These are phyloP conservation scores for Athrips mouffetella DNA, from an alignment of 2,888 invertebrate species.

Conservation along the genomic window DNA sequence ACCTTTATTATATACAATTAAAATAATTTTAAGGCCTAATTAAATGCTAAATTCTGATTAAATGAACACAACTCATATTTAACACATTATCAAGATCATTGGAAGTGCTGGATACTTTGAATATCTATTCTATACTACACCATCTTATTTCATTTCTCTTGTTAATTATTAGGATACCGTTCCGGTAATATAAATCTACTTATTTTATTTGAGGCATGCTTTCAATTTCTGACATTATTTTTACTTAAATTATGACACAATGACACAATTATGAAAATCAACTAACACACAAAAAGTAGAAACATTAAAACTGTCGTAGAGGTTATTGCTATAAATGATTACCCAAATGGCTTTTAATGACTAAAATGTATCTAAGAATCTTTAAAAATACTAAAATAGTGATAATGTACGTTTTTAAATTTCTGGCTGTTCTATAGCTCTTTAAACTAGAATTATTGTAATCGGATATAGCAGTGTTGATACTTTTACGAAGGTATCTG, in stretches of 20 bases:
- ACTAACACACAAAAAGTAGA: not conserved
- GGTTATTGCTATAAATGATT: not conserved
- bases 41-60: not conserved
- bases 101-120: constrained; percentile 11
- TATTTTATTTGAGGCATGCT: too few relatives aligned
- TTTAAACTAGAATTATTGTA: not conserved
- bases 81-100: constrained; percentile 19
- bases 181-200: too few relatives aligned
- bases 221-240: too few relatives aligned
- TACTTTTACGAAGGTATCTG: constrained; percentile 70
- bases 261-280: too few relatives aligned
- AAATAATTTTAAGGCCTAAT: not conserved
- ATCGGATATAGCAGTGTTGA: not conserved
- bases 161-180: too few relatives aligned
- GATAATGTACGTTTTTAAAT: constrained; percentile 9
- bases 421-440: not conserved
- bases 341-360: not conserved
- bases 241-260: too few relatives aligned
- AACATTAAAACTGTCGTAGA: not conserved
- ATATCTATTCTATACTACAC: too few relatives aligned
- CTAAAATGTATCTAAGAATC: constrained; percentile 11
- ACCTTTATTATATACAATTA: constrained; percentile 15
- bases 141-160: too few relatives aligned
- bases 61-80: constrained; percentile 4
- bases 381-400: constrained; percentile 25